Base-by-base conservation (phyloP, 2,888 invertebrate species). In the Myathropa florea region DNA sequence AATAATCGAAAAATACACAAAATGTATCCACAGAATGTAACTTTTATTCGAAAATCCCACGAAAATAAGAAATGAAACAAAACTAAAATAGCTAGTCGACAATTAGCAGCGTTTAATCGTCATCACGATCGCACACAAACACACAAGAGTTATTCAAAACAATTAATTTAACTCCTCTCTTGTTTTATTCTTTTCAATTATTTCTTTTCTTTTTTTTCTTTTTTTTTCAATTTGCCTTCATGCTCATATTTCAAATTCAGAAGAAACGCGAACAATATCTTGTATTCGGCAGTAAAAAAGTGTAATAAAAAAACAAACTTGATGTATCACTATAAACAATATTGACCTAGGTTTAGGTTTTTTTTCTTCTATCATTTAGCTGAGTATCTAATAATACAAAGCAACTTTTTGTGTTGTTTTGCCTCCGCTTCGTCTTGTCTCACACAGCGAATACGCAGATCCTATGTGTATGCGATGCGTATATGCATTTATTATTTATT, bases 251-350 rank as follows among this genome's bases (percentile, higher is more conserved):
- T 64, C 46, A 59, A 79, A 60, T 60, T 24, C 21, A 59, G 23
- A 36, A 18, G 9, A 79, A 77, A 61, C 46, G 55, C 30, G 59
- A 65, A 68, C 14, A 28, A 9, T 12, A 64, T 61, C 26, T 53
- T 53, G 28, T 63, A 72, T 76, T 68, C 30, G 65, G 75, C 61
- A 71, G 67, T 65, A 65, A 81, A 78, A 78, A 78, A 76, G 55
- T 65, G 46, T 65, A 71, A 28, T 59, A 83, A 73, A 76, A 77
- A 73, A 61, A 39, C 57, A 64, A 71, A 86, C 71, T 86, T 70
- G 73, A 79, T 70, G 86, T 86, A 86, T 86, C 86, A 86, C 86
- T 86, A 86, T 86, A 86, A 86, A 86, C 83, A 86, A 86, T 86
- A 86, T 86, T 86, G 86, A 86, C 86, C 86, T 86, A 86, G 86